A percentile compares a stretch with the other conserved stretches of the same genome.
Evolutionary conservation across 2,113 vertebrate species (phyloP).

Genomic region (Etheostoma spectabile): DNA sequence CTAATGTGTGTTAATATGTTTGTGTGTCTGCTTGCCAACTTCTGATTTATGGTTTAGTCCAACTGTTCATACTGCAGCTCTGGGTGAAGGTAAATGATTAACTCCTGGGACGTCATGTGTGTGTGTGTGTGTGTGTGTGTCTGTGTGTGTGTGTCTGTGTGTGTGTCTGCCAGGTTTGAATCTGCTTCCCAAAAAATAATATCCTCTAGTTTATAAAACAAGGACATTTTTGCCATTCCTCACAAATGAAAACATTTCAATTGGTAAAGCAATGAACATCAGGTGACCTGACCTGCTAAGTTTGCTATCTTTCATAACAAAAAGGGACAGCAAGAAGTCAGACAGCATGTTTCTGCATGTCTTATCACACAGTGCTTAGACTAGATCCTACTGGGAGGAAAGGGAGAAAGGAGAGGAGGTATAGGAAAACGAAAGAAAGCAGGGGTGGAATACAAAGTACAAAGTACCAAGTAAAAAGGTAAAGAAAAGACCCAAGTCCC

Average conservation of each 20-base stretch:
- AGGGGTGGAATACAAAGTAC: not conserved
- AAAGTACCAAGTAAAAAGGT: not conserved
- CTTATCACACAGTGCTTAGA: not conserved
- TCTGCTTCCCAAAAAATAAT: conserved; percentile 21
- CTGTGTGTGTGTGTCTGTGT: not conserved
- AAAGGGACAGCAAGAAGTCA: not conserved
- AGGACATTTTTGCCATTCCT: conserved; percentile 10
- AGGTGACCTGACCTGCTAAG: not conserved
- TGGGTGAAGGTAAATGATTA: conserved; percentile 60
- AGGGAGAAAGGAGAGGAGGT: not conserved
- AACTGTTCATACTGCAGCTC: not conserved
- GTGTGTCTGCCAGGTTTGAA: conserved; percentile 1
- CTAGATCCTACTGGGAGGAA: too few relatives aligned
- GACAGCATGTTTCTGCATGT: not conserved
- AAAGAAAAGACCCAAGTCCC: not conserved
- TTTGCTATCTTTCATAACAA: not conserved
- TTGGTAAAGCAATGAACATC: not conserved
- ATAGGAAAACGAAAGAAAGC: not conserved
- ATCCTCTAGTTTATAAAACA: not conserved
- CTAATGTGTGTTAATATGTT: not conserved
- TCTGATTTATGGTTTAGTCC: conserved; percentile 55
- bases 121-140: not conserved
- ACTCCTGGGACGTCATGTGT: conserved; percentile 26
- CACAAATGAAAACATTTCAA: not conserved
- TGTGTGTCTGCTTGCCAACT: conserved; percentile 16